Base-by-base conservation (phyloP, 2,888 invertebrate genomes). In the Chloromyia formosa region DNA sequence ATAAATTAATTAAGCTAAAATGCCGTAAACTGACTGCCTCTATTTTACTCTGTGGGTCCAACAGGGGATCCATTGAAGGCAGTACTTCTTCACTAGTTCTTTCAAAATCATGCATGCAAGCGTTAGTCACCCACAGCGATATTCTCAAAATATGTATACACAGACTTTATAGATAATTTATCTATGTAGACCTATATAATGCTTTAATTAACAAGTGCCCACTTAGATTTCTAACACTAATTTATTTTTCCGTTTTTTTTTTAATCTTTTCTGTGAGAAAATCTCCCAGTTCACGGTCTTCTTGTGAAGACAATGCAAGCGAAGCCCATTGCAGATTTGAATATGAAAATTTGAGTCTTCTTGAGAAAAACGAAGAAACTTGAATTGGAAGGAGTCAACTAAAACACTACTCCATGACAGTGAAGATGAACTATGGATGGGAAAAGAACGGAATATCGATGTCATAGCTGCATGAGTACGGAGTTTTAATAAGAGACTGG, bases 151-250 rank as follows among this genome's bases (percentile, higher is more conserved):
- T 7, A 35, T n/a, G n/a, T n/a, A n/a, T n/a, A n/a, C n/a, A n/a
- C n/a, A n/a, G n/a, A n/a, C n/a, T n/a, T n/a, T n/a, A n/a, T n/a
- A n/a, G n/a, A n/a, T n/a, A n/a, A n/a, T n/a, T n/a, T n/a, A n/a
- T n/a, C n/a, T n/a, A 35, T 35, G 7, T 35, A 7, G 27, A 4
- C 62, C 40, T 1, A 40, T 62, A 20, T 49, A 66, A 66, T 66
- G 66, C 49, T 49, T 66, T 66, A 66, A 66, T 66, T 66, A 66
- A 49, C 49, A 23, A 49, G 23, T 23, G 20, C 49, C 53, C 66
- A 45, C 49, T 66, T 49, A 49, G 53, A 18, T 53, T 10, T n/a
- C 14, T 22, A 16, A 49, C 49, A 42, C 18, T 66, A 49, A 22
- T 66, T 49, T 49, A 23, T 22, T 23, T 64, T 42, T 40, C 27